Conservation (phyloP, 37 sponge, comb jelly and placozoan species). For the Ephydatia muelleri region DNA sequence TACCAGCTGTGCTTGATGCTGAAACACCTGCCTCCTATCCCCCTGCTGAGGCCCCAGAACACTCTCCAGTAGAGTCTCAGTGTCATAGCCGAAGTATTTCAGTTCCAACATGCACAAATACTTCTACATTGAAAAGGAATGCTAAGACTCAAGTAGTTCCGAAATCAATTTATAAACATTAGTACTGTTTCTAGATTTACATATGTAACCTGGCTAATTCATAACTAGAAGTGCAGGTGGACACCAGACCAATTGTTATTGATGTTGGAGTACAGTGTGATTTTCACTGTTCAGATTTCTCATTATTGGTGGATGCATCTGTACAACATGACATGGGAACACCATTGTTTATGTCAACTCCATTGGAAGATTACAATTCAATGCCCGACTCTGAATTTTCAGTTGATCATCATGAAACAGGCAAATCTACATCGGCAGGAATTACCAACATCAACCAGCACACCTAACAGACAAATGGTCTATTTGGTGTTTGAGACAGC, state of each 20-base stretch:
- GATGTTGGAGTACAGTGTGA: slow-evolving; percentile 13
- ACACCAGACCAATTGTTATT: not conserved
- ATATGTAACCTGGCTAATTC: too few species aligned
- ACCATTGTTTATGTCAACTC: not conserved
- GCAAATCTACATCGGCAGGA: too few species aligned
- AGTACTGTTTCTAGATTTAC: not conserved
- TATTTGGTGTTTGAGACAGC: slow-evolving; percentile 26
- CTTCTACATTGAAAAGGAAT: not conserved
- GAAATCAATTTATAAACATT: too few species aligned
- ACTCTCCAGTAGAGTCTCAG: too few species aligned
- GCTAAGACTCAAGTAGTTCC: too few species aligned
- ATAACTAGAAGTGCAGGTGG: too few species aligned
- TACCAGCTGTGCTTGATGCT: too few species aligned
- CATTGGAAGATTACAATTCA: not conserved
- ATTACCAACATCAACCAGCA: slow-evolving; percentile 10
- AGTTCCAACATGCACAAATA: slow-evolving; percentile 8
- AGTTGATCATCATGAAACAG: too few species aligned
- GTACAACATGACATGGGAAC: slow-evolving; percentile 1
- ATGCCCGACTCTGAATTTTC: slow-evolving; percentile 15
- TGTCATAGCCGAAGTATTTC: not conserved
- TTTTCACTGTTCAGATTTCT: not conserved
- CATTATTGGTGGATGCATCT: not conserved
- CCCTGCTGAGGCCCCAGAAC: too few species aligned
- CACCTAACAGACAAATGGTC: not conserved
- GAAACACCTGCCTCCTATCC: too few species aligned